Conservation (phyloP, 2,113 vertebrate genomes). For the Corythornis vintsioides region DNA sequence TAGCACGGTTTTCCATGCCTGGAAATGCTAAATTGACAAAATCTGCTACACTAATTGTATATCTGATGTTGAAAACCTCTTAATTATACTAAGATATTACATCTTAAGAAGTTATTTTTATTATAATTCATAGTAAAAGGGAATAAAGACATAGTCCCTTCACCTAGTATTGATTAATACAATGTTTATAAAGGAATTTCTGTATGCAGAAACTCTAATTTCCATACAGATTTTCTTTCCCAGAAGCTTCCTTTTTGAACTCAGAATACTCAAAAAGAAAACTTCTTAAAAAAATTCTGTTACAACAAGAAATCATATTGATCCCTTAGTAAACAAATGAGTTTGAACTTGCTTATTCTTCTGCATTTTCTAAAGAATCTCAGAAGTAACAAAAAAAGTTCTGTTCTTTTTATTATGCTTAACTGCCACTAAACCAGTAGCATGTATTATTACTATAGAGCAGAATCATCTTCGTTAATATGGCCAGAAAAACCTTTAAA, state of each 20-base stretch:
- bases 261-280: not conserved
- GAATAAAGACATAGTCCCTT: not conserved
- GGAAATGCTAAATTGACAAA: not conserved
- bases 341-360: not conserved
- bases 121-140: not conserved
- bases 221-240: not conserved
- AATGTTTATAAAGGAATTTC: not conserved
- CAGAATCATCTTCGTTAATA: not conserved
- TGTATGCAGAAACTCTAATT: not conserved
- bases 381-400: not conserved
- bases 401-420: not conserved
- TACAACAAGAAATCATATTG: not conserved
- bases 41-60: not conserved
- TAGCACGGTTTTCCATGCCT: not conserved
- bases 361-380: not conserved
- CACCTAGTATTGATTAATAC: not conserved
- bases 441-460: not conserved
- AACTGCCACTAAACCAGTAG: not conserved
- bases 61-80: not conserved
- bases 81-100: not conserved
- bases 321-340: not conserved
- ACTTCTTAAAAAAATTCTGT: not conserved
- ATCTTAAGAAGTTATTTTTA: not conserved
- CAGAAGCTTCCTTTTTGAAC: not conserved
- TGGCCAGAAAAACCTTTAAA: not conserved